Evolutionary conservation across 2,888 invertebrate genomes (phyloP).

Genomic region (Tineola bisselliella): DNA sequence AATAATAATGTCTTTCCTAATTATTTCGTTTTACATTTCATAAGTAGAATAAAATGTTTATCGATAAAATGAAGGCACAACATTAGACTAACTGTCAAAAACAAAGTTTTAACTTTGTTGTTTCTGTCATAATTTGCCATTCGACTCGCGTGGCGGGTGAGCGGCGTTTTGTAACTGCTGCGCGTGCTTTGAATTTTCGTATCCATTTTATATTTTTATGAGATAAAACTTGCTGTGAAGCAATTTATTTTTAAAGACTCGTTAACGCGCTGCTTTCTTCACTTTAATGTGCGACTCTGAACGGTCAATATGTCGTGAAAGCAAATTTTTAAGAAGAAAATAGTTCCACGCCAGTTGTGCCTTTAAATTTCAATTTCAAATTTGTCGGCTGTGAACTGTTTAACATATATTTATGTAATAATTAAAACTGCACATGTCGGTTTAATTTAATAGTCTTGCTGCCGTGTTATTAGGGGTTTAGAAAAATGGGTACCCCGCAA

Average conservation of each 20-base stretch:
- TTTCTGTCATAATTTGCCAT: not conserved
- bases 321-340: not conserved
- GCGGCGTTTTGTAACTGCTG: constrained; percentile 12
- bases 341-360: not conserved
- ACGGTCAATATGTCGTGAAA: not conserved
- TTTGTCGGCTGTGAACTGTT: not conserved
- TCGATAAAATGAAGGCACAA: not conserved
- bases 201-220: constrained; percentile 17
- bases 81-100: not conserved
- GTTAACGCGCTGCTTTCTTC: not conserved
- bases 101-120: not conserved
- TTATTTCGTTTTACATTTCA: no score
- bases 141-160: constrained; percentile 7
- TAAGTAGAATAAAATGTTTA: not conserved
- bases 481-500: constrained; percentile 27
- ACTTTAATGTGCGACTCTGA: not conserved
- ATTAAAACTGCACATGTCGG: not conserved
- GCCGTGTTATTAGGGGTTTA: not conserved
- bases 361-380: not conserved
- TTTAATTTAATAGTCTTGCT: not conserved
- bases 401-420: not conserved
- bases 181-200: constrained; percentile 22
- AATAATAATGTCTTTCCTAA: no score
- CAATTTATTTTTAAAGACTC: not conserved
- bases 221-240: constrained; percentile 17